phyloP scores from a whole-genome alignment of 1,140 invertebrate genomes.

The Brachionus koreanus region DNA sequence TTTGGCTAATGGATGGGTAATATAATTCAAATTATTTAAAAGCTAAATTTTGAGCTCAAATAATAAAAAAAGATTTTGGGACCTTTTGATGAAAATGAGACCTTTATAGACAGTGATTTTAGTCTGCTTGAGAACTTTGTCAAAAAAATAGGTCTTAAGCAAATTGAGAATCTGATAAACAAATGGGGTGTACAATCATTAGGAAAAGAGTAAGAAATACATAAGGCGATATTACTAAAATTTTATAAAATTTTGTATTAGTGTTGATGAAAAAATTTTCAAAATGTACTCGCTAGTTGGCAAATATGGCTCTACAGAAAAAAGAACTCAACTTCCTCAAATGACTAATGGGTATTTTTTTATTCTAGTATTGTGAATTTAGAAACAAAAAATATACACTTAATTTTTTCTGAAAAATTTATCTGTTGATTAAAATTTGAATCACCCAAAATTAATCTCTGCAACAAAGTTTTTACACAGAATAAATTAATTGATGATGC shows the following conservation, averaged over 20 bases:
- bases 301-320: conserved; percentile 19
- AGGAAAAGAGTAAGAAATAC: conserved; percentile 48
- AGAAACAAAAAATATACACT: too few species aligned
- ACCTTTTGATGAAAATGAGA: conserved; percentile 71
- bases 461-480: too few species aligned
- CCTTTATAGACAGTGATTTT: conserved; percentile 86
- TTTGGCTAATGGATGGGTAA: conserved; percentile 44
- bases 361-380: not conserved
- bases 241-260: not conserved
- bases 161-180: conserved; percentile 26
- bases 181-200: conserved; percentile 46
- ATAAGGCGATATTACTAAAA: conserved; percentile 44
- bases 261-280: conserved; percentile 20
- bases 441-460: too few species aligned
- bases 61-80: conserved; percentile 63
- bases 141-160: not conserved
- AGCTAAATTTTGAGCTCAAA: not conserved
- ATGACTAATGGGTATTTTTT: not conserved
- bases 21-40: not conserved
- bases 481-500: too few species aligned
- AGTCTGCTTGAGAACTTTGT: conserved; percentile 71
- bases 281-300: conserved; percentile 33
- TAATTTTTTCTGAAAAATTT: too few species aligned
- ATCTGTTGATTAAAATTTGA: too few species aligned
- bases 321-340: conserved; percentile 11